Evolutionary conservation across 2,888 invertebrate species (phyloP).

Genomic region (Rhorus exstirpatorius): DNA sequence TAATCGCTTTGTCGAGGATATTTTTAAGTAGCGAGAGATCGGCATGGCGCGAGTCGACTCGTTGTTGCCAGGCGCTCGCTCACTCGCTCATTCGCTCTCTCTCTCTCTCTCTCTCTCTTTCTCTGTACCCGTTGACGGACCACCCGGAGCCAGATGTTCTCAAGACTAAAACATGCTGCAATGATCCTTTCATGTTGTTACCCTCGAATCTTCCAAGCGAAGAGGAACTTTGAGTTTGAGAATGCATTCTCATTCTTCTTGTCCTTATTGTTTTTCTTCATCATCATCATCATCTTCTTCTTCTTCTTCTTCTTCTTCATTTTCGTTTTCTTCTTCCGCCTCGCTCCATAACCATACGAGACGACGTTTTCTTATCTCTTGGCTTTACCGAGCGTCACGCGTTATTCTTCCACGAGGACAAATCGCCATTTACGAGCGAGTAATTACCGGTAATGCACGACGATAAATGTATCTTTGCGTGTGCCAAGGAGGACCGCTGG

Average conservation of each 20-base stretch:
- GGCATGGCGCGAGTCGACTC: conserved; percentile 57
- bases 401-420: conserved; percentile 52
- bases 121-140: conserved; percentile 52
- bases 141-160: conserved; percentile 67
- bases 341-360: background rate
- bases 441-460: conserved; percentile 56
- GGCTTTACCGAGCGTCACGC: conserved; percentile 35
- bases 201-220: conserved; percentile 1
- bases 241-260: conserved; percentile 16
- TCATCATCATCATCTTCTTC: conserved; percentile 4
- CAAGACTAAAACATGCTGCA: conserved; percentile 47
- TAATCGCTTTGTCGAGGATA: conserved; percentile 83
- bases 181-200: conserved; percentile 56
- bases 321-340: background rate
- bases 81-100: conserved; percentile 37
- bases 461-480: conserved; percentile 63
- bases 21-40: conserved; percentile 77
- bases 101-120: conserved; percentile 26
- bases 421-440: conserved; percentile 65
- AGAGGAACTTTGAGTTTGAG: conserved; percentile 35
- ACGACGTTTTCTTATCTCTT: conserved; percentile 49
- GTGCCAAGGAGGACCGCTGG: background rate
- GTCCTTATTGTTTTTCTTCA: conserved; percentile 1
- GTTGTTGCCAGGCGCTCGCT: conserved; percentile 62
- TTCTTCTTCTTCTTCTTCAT: conserved; percentile 4